Evolutionary conservation across 2,113 vertebrate species (phyloP).

Genomic region (Serinus canaria): DNA sequence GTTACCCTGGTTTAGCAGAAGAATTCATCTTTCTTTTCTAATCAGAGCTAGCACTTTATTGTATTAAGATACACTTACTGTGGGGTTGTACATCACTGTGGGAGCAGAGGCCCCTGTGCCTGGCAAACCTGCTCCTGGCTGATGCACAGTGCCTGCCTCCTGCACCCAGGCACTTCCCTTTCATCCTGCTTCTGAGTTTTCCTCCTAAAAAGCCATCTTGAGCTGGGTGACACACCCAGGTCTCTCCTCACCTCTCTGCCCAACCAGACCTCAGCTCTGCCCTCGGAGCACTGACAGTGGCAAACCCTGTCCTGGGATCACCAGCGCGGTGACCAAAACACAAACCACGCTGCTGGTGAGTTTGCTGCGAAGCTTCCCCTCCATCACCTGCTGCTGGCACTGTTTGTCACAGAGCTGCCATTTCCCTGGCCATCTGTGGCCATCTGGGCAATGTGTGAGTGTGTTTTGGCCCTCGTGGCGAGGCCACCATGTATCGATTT

Average conservation of each 20-base stretch:
- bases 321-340: accelerated
- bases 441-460: accelerated
- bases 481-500: neutral
- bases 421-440: neutral
- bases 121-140: slow-evolving; percentile 29
- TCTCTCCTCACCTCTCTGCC: neutral
- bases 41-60: slow-evolving; percentile 79
- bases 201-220: neutral
- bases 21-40: slow-evolving; percentile 84
- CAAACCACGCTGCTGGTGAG: no score
- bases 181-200: neutral
- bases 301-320: neutral
- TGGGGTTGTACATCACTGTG: slow-evolving; percentile 35
- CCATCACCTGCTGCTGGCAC: neutral
- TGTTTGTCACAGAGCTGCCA: neutral
- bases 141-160: neutral
- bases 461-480: accelerated
- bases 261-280: neutral
- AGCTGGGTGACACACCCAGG: neutral
- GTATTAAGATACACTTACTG: slow-evolving; percentile 66
- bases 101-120: slow-evolving; percentile 46
- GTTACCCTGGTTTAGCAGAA: slow-evolving; percentile 80
- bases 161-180: accelerated
- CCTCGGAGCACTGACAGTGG: accelerated
- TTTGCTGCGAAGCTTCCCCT: neutral